Conservation (phyloP, 2,797 vertebrate species). For the Philypnodon macrostomus region DNA sequence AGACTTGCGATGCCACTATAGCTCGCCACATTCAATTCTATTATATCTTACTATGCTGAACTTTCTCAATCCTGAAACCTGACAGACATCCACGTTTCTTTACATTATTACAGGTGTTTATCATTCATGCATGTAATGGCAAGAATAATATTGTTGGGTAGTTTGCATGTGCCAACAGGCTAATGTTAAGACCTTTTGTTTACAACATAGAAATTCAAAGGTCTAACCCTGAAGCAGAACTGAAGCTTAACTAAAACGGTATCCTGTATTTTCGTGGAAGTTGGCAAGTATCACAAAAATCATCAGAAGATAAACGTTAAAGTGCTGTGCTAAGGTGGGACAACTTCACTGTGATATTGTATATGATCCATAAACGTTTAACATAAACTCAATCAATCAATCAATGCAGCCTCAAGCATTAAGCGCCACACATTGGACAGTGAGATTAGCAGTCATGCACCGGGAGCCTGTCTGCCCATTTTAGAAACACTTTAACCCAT, state of each 20-base stretch:
- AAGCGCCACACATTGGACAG: constrained; percentile 35
- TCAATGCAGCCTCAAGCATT: constrained; percentile 21
- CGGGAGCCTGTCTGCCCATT: constrained; percentile 12
- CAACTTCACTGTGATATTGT: no score
- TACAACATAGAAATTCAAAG: background rate
- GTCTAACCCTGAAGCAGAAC: background rate
- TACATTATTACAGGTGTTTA: background rate
- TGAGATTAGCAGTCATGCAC: constrained; percentile 44
- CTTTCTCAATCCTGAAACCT: no score
- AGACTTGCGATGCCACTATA: no score
- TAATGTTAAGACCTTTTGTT: background rate
- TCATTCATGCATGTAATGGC: background rate
- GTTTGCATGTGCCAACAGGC: background rate
- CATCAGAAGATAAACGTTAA: no score
- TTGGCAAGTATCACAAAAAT: no score
- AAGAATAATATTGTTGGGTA: background rate
- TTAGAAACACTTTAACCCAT: constrained; percentile 41
- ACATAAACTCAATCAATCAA: constrained; percentile 31
- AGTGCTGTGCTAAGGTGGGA: no score
- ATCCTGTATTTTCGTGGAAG: background rate
- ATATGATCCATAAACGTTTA: no score
- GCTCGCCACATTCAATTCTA: no score
- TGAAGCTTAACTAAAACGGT: background rate
- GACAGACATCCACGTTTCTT: background rate
- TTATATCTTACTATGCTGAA: no score